These are phyloP conservation scores for Tupiocoris notatus DNA, from an alignment of 2,888 invertebrate species.

Conservation along the genomic window DNA sequence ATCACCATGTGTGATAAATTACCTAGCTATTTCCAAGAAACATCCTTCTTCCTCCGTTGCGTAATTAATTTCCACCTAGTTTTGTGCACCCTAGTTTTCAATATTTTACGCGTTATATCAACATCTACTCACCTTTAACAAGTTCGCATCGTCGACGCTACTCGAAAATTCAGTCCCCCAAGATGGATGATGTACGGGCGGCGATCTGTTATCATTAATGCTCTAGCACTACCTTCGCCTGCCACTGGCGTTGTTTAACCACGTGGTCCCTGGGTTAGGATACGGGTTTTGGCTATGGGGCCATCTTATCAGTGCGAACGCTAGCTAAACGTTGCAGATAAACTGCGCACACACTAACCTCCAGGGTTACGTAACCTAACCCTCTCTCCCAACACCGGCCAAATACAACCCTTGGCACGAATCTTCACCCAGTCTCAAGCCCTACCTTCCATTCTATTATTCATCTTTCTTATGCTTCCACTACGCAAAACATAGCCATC, in stretches of 20 bases:
- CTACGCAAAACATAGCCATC: not conserved
- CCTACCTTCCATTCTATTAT: not conserved
- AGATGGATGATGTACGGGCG: not conserved
- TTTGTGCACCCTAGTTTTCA: too few relatives aligned
- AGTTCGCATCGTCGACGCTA: not conserved
- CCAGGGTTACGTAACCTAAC: not conserved
- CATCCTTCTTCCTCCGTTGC: too few relatives aligned
- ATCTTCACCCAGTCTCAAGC: not conserved
- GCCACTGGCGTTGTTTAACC: not conserved
- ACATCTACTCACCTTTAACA: too few relatives aligned
- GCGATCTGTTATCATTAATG: not conserved
- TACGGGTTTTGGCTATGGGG: not conserved
- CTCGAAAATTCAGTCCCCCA: not conserved
- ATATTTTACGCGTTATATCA: too few relatives aligned
- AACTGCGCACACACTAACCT: conserved; percentile 13
- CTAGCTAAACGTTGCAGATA: conserved; percentile 17
- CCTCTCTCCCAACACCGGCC: not conserved
- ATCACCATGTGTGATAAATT: too few relatives aligned
- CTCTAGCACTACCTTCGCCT: not conserved
- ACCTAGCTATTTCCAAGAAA: too few relatives aligned
- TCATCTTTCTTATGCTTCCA: not conserved
- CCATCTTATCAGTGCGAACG: conserved; percentile 15
- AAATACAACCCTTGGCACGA: not conserved
- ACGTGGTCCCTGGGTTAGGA: not conserved
- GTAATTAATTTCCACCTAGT: too few relatives aligned